Percentiles rank a stretch among this genome's conserved stretches.
These are phyloP conservation scores for Ctenicera cuprea DNA, from an alignment of 2,888 invertebrate genomes.

Conservation along the genomic window DNA sequence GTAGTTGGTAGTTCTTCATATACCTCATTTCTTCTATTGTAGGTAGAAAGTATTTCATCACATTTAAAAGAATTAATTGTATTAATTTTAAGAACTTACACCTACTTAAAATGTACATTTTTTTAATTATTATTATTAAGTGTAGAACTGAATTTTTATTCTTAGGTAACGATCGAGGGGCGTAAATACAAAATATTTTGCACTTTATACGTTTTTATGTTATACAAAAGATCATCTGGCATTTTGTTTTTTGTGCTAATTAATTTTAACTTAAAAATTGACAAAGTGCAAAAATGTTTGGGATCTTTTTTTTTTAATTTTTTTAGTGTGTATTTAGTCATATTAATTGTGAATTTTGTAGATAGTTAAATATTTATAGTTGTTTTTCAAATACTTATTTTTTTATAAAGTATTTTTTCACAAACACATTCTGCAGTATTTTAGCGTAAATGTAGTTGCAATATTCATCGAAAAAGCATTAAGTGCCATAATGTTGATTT, in stretches of 20 bases:
- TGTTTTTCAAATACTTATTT: slow-evolving; percentile 54
- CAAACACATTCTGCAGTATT: slow-evolving; percentile 53
- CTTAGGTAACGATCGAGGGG: slow-evolving; percentile 29
- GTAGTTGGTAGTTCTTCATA: slow-evolving; percentile 49
- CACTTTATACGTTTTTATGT: slow-evolving; percentile 43
- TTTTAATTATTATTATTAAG: slow-evolving; percentile 45
- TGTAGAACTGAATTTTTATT: slow-evolving; percentile 45
- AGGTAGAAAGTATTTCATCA: slow-evolving; percentile 47
- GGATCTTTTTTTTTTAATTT: not conserved
- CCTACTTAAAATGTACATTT: slow-evolving; percentile 52
- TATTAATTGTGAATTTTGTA: slow-evolving; percentile 54
- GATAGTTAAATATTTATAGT: slow-evolving; percentile 54
- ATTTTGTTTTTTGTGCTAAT: no score
- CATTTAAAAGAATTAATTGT: slow-evolving; percentile 33
- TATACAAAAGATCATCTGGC: no score
- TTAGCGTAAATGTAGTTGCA: slow-evolving; percentile 49
- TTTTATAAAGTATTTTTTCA: slow-evolving; percentile 56
- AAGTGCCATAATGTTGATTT: slow-evolving; percentile 50
- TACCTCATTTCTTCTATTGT: slow-evolving; percentile 52
- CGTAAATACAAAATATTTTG: slow-evolving; percentile 41
- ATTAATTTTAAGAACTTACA: slow-evolving; percentile 37
- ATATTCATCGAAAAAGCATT: slow-evolving; percentile 43
- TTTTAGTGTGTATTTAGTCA: slow-evolving; percentile 39
- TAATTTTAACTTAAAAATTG: no score
- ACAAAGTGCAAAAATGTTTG: not conserved